Percentiles rank a stretch among this genome's conserved stretches.
Evolutionary conservation across 1,140 invertebrate genomes (phyloP).

Genomic region (Zophobas atratus): DNA sequence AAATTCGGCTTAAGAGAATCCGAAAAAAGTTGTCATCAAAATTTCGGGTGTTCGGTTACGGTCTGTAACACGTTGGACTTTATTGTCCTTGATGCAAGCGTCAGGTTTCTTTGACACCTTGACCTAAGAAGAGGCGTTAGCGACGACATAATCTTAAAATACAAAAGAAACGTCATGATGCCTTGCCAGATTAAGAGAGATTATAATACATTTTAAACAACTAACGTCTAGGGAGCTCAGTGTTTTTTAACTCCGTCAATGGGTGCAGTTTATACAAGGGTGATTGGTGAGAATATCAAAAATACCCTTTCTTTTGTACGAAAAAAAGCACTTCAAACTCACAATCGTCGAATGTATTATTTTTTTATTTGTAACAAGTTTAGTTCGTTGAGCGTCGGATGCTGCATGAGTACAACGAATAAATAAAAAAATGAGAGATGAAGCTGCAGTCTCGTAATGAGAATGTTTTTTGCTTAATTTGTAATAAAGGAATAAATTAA

Average conservation of each 20-base stretch:
- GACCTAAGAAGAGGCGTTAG: slow-evolving; percentile 52
- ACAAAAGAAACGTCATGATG: slow-evolving; percentile 54
- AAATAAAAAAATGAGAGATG: slow-evolving; percentile 4
- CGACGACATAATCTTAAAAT: slow-evolving; percentile 53
- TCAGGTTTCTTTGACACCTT: slow-evolving; percentile 54
- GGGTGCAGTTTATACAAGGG: slow-evolving; percentile 10
- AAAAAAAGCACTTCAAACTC: slow-evolving; percentile 7
- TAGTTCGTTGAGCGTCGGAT: not conserved
- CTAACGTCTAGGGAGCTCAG: slow-evolving; percentile 50
- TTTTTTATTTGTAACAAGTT: no score
- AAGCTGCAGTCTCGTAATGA: not conserved
- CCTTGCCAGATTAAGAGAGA: slow-evolving; percentile 57
- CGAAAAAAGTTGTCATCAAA: slow-evolving; percentile 43
- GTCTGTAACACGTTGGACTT: slow-evolving; percentile 27
- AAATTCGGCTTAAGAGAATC: slow-evolving; percentile 32
- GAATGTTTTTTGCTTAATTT: slow-evolving; percentile 5
- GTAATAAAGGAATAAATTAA: slow-evolving; percentile 35
- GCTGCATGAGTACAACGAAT: not conserved
- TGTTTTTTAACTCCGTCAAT: slow-evolving; percentile 26
- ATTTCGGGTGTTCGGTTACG: slow-evolving; percentile 44
- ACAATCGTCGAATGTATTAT: not conserved
- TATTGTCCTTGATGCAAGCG: slow-evolving; percentile 44
- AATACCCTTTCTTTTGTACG: slow-evolving; percentile 8
- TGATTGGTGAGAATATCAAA: slow-evolving; percentile 32
- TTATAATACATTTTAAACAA: slow-evolving; percentile 59